phyloP scores from a whole-genome alignment of 2,113 vertebrate species.

The Arizona elegans region DNA sequence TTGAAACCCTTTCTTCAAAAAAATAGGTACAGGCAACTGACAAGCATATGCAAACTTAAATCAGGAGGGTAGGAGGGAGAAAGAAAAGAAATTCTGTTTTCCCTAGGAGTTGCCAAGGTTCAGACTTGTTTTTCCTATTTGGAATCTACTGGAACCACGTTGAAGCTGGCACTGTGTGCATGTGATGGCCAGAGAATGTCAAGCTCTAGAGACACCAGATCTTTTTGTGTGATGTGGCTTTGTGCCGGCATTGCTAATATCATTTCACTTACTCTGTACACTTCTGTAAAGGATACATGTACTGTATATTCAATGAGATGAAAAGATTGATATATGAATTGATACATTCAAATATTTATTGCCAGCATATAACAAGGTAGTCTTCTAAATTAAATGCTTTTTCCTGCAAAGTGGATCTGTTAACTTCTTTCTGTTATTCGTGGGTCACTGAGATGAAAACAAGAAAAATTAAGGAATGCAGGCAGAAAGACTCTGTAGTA shows the following conservation, averaged over 20 bases:
- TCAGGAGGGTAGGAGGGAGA: neutral
- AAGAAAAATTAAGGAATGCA: neutral
- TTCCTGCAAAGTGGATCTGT: neutral
- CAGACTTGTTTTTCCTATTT: neutral
- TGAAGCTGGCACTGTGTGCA: neutral
- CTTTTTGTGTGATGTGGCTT: neutral
- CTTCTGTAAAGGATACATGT: constrained; percentile 49
- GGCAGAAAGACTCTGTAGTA: neutral
- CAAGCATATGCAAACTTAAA: neutral
- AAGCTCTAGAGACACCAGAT: neutral
- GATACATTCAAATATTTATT: constrained; percentile 11
- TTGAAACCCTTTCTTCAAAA: neutral
- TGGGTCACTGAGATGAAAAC: neutral
- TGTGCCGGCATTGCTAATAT: constrained; percentile 9
- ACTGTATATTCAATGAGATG: constrained; percentile 5
- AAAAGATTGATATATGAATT: neutral
- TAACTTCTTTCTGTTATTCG: neutral
- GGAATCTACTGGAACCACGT: neutral
- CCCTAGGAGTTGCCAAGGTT: neutral
- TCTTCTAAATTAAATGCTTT: neutral
- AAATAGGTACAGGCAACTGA: neutral
- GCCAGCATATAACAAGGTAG: neutral
- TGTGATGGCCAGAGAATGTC: neutral
- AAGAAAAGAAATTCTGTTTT: neutral
- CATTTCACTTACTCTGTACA: constrained; percentile 19